These are phyloP conservation scores for Formicarius rufipectus DNA, from an alignment of 2,113 vertebrate species.

Conservation along the genomic window DNA sequence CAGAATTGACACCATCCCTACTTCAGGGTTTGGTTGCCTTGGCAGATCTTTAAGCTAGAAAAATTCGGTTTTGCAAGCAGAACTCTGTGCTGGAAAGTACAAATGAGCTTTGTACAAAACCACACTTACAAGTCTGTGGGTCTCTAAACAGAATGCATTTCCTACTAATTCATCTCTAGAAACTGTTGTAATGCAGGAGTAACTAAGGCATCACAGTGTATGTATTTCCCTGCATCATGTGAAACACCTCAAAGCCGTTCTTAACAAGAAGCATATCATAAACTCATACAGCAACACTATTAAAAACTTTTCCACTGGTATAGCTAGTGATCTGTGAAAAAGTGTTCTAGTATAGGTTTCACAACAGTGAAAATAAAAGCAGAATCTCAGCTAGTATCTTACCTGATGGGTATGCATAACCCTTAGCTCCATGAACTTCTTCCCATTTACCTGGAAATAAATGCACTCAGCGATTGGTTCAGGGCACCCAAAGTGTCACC, in stretches of 20 bases:
- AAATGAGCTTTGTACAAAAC: neutral
- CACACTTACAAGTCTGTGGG: neutral
- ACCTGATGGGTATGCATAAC: neutral
- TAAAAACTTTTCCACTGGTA: neutral
- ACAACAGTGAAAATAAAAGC: neutral
- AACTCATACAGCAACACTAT: neutral
- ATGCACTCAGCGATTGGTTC: rapidly evolving
- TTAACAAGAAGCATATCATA: neutral
- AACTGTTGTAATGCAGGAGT: neutral
- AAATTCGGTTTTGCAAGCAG: neutral
- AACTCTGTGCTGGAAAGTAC: neutral
- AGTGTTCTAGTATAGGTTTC: neutral
- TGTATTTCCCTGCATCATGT: neutral
- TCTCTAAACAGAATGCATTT: neutral
- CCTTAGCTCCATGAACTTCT: neutral
- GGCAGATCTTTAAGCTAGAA: neutral
- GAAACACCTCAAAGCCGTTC: neutral
- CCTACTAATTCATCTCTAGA: neutral
- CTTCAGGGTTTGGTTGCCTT: neutral
- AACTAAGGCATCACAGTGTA: neutral
- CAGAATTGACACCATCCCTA: neutral
- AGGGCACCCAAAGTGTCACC: neutral
- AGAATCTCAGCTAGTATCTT: neutral
- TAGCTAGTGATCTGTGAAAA: neutral
- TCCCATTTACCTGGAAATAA: neutral